These are phyloP conservation scores for Coelinius sp. DNA, from an alignment of 2,888 invertebrate species.

Conservation along the genomic window DNA sequence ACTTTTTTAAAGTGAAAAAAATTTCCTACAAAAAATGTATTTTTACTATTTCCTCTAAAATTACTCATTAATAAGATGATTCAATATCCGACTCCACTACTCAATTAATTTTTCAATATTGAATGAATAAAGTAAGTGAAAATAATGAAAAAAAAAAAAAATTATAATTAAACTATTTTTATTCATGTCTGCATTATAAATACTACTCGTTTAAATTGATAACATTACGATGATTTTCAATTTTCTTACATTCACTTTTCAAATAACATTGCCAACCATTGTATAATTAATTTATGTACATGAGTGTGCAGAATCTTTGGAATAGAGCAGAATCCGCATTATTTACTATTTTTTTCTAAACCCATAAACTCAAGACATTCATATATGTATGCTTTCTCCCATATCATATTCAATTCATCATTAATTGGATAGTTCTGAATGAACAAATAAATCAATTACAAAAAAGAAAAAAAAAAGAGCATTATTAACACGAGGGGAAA, in stretches of 20 bases:
- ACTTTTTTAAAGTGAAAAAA: too few species aligned
- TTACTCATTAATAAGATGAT: too few species aligned
- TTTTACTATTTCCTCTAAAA: too few species aligned
- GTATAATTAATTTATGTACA: conserved; percentile 48
- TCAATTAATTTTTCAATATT: too few species aligned
- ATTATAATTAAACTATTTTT: conserved; percentile 48
- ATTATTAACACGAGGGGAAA: too few species aligned
- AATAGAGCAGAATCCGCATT: conserved; percentile 47
- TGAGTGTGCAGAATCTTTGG: conserved; percentile 51
- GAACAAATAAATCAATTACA: neutral
- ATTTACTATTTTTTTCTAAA: conserved; percentile 38
- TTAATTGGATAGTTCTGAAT: neutral
- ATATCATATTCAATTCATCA: neutral
- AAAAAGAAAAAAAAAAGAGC: neutral
- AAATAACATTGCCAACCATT: conserved; percentile 35
- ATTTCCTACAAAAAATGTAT: too few species aligned
- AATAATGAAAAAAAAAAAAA: conserved; percentile 29
- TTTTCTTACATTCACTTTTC: conserved; percentile 27
- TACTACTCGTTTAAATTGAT: conserved; percentile 48
- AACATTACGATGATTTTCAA: conserved; percentile 31
- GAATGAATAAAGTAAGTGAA: conserved; percentile 29
- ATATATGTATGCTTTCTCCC: neutral
- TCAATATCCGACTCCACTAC: too few species aligned
- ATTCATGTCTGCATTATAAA: conserved; percentile 52
- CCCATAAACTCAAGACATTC: conserved; percentile 35